These are phyloP conservation scores for Neogale vison DNA, from an alignment of 2,113 vertebrate species.

Conservation along the genomic window DNA sequence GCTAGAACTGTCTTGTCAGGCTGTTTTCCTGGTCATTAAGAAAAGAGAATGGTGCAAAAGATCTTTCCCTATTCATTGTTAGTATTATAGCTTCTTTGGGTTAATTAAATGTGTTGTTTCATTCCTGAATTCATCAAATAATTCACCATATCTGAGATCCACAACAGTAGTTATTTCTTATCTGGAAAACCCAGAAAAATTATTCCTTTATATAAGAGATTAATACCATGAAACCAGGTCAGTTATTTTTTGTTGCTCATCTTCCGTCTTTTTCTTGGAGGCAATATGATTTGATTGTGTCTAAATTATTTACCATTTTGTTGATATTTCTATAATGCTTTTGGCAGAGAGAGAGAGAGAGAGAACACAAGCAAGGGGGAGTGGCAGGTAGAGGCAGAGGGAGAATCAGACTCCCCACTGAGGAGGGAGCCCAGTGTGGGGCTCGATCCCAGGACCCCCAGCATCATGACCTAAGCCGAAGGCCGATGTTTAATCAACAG, in stretches of 20 bases:
- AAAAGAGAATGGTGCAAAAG: not conserved
- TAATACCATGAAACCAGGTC: not conserved
- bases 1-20: not conserved
- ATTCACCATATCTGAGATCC: not conserved
- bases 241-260: not conserved
- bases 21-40: conserved; percentile 1
- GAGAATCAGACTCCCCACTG: too few species aligned
- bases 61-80: not conserved
- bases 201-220: not conserved
- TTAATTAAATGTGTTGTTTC: not conserved
- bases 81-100: not conserved
- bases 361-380: too few species aligned
- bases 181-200: not conserved
- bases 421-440: too few species aligned
- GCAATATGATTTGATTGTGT: not conserved
- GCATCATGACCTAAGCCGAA: too few species aligned
- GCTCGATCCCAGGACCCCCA: too few species aligned
- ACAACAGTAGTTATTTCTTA: not conserved
- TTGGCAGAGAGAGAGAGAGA: too few species aligned
- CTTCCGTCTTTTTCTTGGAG: not conserved
- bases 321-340: not conserved
- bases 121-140: not conserved
- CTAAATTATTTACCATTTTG: not conserved
- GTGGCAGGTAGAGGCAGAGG: too few species aligned
- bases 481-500: too few species aligned